Evolutionary conservation across 2,113 vertebrate genomes (phyloP), one percentile per base, ranked within the genome.

Genomic region (Bambusicola thoracicus): DNA sequence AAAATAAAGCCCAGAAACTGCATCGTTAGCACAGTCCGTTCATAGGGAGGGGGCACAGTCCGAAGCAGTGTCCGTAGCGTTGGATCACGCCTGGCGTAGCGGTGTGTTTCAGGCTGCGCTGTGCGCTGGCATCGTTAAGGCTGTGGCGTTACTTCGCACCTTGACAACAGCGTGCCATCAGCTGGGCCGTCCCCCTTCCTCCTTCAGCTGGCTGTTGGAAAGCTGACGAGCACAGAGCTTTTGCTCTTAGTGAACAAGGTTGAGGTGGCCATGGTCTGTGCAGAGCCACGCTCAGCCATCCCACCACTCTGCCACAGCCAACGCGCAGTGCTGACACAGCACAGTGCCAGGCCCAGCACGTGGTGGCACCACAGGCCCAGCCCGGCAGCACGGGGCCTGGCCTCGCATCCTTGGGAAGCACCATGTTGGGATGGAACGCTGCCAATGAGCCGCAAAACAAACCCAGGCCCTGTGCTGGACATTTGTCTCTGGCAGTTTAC

Each of bases 41-140:
- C 97, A 97, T 97, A 97, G 94, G 95, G 96, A 97, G 96, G 93
- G 97, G 97, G 97, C 95, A 98, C 94, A 95, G 93, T 96, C 94
- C 75, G 90, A 97, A 97, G 90, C 32, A 18, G 18, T n/a, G 30
- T 56, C 55, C 19, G 4, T 58, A n/a, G 53, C 8, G 15, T 30
- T 53, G 51, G 51, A 29, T 53, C 51, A 30, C 27, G 15, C 51
- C 6, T 38, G 59, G 59, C 22, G 58, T 53, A 15, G 58, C 6
- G 14, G 34, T 59, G 32, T 6, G 34, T 13, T 61, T 38, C 13
- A 10, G 59, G 98, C 97, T 98, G 97, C 98, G 97, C 97, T 98
- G 97, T 97, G 97, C 96, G 97, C 96, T 95, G 97, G 97, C 97
- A 97, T 97, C 97, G 97, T 98, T 98, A 98, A 98, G 98, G 98